phyloP scores from a whole-genome alignment of 2,797 vertebrate genomes.

The Poeciliopsis gracilis region DNA sequence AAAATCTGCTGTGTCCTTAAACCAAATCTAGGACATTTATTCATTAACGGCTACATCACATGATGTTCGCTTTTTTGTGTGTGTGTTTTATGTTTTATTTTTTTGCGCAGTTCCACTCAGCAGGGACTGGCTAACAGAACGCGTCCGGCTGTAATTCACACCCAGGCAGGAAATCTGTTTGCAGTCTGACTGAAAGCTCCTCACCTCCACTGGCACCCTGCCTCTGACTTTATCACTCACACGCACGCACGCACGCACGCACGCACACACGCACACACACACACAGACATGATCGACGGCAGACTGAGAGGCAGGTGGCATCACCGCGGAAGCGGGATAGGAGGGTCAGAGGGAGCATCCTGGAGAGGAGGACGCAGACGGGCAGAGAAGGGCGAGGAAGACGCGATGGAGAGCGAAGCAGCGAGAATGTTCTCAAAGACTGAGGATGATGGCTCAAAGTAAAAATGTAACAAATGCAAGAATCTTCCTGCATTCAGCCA shows the following conservation, averaged over 20 bases:
- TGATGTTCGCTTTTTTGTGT: not conserved
- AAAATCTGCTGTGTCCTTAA: slow-evolving; percentile 18
- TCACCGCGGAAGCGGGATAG: slow-evolving; percentile 19
- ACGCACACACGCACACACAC: not conserved
- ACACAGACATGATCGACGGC: slow-evolving; percentile 13
- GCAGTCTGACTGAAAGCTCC: slow-evolving; percentile 34
- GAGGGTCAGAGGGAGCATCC: not conserved
- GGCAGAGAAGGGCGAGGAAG: not conserved
- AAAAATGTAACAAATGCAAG: not conserved
- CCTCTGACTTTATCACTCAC: slow-evolving; percentile 13
- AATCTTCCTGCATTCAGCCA: too few relatives aligned
- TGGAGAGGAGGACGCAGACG: not conserved
- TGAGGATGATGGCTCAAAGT: not conserved
- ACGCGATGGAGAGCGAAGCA: not conserved
- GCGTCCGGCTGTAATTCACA: slow-evolving; percentile 24
- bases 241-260: not conserved
- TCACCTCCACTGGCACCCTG: slow-evolving; percentile 30
- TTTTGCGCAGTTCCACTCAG: slow-evolving; percentile 16
- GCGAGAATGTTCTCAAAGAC: not conserved
- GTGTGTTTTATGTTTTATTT: too few relatives aligned
- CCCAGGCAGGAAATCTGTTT: slow-evolving; percentile 37
- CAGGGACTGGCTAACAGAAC: slow-evolving; percentile 7
- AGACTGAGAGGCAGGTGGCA: slow-evolving; percentile 34
- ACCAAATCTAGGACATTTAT: slow-evolving; percentile 11
- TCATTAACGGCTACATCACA: slow-evolving; percentile 7